These are phyloP conservation scores for Mesembrinibis cayennensis DNA, from an alignment of 2,113 vertebrate genomes.

Conservation along the genomic window DNA sequence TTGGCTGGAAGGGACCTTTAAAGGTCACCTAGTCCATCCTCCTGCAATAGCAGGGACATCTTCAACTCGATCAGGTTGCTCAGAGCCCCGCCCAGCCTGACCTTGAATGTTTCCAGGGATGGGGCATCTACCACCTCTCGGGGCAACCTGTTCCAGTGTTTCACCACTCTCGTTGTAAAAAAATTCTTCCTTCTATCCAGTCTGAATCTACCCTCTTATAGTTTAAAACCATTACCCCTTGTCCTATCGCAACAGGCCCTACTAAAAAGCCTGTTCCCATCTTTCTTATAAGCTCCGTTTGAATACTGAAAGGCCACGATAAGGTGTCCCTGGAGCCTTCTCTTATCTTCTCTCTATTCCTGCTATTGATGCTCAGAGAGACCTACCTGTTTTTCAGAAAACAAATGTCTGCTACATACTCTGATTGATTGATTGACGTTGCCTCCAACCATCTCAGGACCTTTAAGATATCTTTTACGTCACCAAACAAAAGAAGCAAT, in stretches of 20 bases:
- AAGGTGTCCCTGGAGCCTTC: not conserved
- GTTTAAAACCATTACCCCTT: not conserved
- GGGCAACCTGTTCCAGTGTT: not conserved
- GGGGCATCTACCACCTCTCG: no score
- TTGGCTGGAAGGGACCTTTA: not conserved
- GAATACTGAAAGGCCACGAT: not conserved
- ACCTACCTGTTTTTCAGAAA: not conserved
- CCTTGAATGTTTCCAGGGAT: not conserved
- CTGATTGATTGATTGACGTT: not conserved
- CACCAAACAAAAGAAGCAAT: not conserved
- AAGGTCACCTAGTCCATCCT: not conserved
- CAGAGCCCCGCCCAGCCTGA: not conserved
- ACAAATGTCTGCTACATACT: not conserved
- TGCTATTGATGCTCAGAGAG: not conserved
- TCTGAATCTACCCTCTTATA: not conserved
- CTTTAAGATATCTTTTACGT: not conserved
- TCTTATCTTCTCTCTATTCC: not conserved
- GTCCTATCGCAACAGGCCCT: not conserved
- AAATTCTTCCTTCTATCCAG: not conserved
- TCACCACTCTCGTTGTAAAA: not conserved
- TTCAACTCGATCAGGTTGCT: not conserved
- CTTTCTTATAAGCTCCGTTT: not conserved
- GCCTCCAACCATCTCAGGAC: not conserved
- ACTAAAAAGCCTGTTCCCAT: not conserved
- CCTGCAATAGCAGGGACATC: not conserved